Conservation (phyloP, 2,113 vertebrate species). For the Balaeniceps rex region DNA sequence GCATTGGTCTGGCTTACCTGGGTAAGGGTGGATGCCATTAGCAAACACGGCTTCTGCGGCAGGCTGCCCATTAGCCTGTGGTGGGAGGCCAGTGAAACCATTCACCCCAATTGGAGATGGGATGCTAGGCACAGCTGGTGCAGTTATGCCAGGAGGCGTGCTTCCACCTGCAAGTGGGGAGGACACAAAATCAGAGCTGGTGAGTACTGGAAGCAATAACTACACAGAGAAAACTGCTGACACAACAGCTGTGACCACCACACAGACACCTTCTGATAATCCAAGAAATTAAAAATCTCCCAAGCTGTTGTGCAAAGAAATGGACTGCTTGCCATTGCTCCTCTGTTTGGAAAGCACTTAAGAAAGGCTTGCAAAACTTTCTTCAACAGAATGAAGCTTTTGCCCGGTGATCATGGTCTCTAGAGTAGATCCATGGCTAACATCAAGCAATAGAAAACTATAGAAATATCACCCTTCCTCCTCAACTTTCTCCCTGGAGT, state of each 20-base stretch:
- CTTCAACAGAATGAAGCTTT: background rate
- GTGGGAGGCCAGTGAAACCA: slow-evolving; percentile 95
- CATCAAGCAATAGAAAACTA: background rate
- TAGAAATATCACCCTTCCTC: background rate
- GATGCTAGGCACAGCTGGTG: slow-evolving; percentile 98
- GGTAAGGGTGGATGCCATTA: slow-evolving; percentile 98
- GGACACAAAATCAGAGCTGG: background rate
- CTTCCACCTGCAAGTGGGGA: slow-evolving; percentile 84
- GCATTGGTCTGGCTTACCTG: slow-evolving; percentile 78
- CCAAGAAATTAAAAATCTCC: background rate
- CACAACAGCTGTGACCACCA: too few species aligned
- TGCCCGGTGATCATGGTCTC: background rate
- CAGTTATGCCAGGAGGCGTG: slow-evolving; percentile 96
- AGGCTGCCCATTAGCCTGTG: slow-evolving; percentile 94
- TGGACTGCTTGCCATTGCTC: background rate
- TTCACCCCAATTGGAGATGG: slow-evolving; percentile 97
- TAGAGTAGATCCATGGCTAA: background rate
- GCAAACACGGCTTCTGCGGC: slow-evolving; percentile 96
- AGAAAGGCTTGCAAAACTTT: background rate
- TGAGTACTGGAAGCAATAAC: background rate
- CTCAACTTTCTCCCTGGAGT: background rate
- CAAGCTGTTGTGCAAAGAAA: background rate
- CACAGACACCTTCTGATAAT: background rate
- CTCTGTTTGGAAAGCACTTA: background rate
- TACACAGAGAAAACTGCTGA: background rate